Evolutionary conservation across 2,113 vertebrate species (phyloP).

Genomic region (Limanda limanda): DNA sequence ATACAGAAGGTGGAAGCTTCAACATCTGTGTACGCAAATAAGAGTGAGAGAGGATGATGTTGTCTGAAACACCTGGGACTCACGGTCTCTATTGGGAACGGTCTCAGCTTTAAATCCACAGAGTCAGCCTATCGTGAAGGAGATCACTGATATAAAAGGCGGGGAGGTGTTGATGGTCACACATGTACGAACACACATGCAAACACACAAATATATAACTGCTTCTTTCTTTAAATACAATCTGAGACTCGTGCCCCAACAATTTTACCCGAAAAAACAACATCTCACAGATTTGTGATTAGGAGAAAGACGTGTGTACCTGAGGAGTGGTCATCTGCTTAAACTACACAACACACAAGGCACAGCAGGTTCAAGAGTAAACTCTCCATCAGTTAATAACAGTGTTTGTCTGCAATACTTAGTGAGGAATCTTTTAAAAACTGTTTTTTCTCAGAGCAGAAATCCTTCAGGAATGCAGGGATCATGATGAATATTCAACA

Average conservation of each 20-base stretch:
- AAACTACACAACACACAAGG: neutral
- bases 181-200: constrained; percentile 33
- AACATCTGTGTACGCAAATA: constrained; percentile 80
- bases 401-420: neutral
- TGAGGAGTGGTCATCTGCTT: too few relatives aligned
- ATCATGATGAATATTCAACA: neutral
- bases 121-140: constrained; percentile 25
- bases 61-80: constrained; percentile 69
- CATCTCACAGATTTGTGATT: neutral
- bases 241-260: neutral
- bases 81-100: constrained; percentile 52
- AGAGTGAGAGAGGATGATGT: constrained; percentile 36
- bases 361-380: neutral
- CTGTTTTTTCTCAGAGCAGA: too few relatives aligned
- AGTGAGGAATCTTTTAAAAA: neutral
- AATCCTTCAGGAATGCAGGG: neutral
- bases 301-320: neutral
- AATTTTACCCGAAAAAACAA: neutral
- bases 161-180: constrained; percentile 26
- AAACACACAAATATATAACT: constrained; percentile 8
- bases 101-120: constrained; percentile 36
- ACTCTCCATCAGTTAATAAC: neutral
- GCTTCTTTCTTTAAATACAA: constrained; percentile 16
- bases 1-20: constrained; percentile 68
- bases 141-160: constrained; percentile 11